Percentiles rank a stretch among this genome's conserved stretches.
These are phyloP conservation scores for Cyclophora albipunctata DNA, from an alignment of 2,888 invertebrate genomes.

Conservation along the genomic window DNA sequence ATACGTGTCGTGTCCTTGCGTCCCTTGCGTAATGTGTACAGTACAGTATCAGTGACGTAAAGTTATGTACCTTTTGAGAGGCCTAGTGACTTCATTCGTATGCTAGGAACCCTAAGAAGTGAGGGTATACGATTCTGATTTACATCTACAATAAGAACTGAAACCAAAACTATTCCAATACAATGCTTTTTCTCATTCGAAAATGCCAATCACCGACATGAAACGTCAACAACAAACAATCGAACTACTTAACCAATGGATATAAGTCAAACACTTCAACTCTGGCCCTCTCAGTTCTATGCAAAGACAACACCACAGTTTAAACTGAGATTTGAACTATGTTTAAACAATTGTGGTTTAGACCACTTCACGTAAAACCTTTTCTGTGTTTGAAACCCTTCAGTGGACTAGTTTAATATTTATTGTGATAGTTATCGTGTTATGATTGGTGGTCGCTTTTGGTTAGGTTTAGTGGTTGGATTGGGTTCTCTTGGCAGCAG, in stretches of 20 bases:
- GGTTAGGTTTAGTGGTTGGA: not conserved
- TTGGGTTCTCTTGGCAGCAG: not conserved
- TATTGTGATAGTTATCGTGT: not conserved
- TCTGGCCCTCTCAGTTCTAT: constrained; percentile 12
- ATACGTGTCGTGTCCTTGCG: too few relatives aligned
- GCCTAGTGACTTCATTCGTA: too few relatives aligned
- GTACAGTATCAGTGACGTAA: too few relatives aligned
- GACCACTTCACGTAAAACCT: constrained; percentile 60
- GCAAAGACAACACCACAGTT: constrained; percentile 37
- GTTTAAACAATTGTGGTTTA: constrained; percentile 33
- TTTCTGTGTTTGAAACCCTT: constrained; percentile 46
- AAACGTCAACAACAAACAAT: too few relatives aligned
- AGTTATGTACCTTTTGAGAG: too few relatives aligned
- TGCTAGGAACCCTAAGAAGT: too few relatives aligned
- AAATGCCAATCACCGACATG: too few relatives aligned
- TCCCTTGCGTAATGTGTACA: too few relatives aligned
- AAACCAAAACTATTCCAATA: too few relatives aligned
- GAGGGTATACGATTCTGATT: too few relatives aligned
- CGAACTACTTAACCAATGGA: constrained; percentile 23
- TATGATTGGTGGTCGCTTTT: constrained; percentile 1
- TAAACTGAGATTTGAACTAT: constrained; percentile 1
- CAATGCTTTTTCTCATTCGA: too few relatives aligned
- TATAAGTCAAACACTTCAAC: constrained; percentile 9
- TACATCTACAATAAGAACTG: too few relatives aligned
- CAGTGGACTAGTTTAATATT: constrained; percentile 12